Evolutionary conservation across 2,113 vertebrate species (phyloP).

Genomic region (Muntiacus reevesi): DNA sequence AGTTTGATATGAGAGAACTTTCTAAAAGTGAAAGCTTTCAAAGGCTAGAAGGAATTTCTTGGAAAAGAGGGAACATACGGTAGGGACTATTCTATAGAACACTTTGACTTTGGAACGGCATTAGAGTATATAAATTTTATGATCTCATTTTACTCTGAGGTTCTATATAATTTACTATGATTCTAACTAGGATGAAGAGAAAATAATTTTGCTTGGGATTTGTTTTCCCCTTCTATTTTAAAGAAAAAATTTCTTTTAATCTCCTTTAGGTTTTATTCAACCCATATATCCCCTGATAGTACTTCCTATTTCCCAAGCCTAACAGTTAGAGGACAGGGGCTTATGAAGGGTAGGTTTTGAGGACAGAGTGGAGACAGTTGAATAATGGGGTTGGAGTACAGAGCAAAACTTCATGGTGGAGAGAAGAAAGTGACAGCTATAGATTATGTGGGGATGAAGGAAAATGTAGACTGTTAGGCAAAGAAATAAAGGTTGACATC

Average conservation of each 20-base stretch:
- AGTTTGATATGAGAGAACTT: neutral
- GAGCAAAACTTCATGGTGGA: neutral
- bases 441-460: neutral
- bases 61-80: neutral
- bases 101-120: neutral
- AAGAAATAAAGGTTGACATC: neutral
- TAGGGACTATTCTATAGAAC: neutral
- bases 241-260: neutral
- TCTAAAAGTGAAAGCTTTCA: neutral
- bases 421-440: neutral
- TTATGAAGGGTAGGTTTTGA: accelerated
- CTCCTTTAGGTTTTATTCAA: neutral
- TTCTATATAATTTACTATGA: neutral
- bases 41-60: neutral
- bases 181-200: neutral
- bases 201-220: neutral
- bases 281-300: neutral
- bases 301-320: neutral
- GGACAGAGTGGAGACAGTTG: neutral
- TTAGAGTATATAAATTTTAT: neutral
- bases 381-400: neutral
- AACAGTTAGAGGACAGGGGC: neutral
- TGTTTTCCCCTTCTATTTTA: neutral
- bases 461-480: neutral
- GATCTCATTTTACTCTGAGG: neutral